Percentiles rank a stretch among this genome's conserved stretches.
phyloP scores from a whole-genome alignment of 2,113 vertebrate species.

The Ramphastos sulfuratus region DNA sequence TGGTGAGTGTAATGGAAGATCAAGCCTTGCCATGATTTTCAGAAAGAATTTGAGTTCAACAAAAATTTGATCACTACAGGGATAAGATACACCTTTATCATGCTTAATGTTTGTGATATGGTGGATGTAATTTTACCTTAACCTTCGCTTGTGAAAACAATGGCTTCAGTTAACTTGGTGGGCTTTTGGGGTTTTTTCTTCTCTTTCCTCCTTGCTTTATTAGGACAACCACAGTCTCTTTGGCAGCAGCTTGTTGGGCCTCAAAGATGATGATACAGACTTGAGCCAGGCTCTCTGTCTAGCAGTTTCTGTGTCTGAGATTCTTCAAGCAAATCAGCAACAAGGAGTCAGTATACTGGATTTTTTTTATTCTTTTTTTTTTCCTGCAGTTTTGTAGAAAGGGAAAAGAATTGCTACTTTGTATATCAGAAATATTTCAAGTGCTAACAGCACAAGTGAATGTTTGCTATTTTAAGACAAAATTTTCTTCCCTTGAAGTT shows the following conservation, averaged over 20 bases:
- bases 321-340: constrained; percentile 96
- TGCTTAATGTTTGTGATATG: neutral
- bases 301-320: constrained; percentile 93
- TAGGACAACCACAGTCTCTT: constrained; percentile 97
- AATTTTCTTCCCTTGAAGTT: neutral
- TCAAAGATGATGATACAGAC: constrained; percentile 96
- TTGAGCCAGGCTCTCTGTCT: constrained; percentile 96
- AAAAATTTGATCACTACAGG: neutral
- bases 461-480: neutral
- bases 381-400: neutral
- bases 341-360: constrained; percentile 83
- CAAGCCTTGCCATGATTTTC: neutral
- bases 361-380: neutral
- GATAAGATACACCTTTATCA: rapidly evolving
- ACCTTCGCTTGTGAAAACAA: neutral
- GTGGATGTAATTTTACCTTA: neutral
- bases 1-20: neutral
- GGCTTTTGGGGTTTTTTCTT: too few relatives aligned
- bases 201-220: neutral
- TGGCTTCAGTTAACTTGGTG: neutral
- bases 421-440: neutral
- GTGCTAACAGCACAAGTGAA: neutral
- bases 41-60: neutral
- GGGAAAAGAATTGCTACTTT: neutral
- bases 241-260: constrained; percentile 92